These are phyloP conservation scores for Aphelenchoides avenae DNA, from an alignment of 1,140 invertebrate genomes.

Conservation along the genomic window DNA sequence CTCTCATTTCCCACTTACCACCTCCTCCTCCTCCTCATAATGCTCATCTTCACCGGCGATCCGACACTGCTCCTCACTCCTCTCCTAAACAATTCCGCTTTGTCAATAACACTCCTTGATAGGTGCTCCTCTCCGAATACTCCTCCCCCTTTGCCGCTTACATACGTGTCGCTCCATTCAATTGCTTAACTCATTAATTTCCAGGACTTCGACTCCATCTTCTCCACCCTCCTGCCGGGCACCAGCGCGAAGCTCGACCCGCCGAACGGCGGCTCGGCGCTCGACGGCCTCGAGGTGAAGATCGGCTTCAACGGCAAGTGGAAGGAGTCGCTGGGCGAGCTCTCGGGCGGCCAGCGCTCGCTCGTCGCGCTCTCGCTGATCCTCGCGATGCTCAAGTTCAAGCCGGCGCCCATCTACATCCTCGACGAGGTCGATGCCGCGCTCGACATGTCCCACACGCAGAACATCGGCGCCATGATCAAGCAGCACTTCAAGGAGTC, in stretches of 20 bases:
- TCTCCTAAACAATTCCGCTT: not conserved
- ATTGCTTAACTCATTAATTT: too few relatives aligned
- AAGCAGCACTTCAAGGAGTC: slow-evolving; percentile 87
- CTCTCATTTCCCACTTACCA: too few relatives aligned
- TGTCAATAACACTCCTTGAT: not conserved
- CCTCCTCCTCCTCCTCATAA: too few relatives aligned
- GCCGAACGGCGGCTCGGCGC: slow-evolving; percentile 64
- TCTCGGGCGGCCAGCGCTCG: slow-evolving; percentile 80
- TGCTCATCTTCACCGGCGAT: too few relatives aligned
- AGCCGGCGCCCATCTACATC: slow-evolving; percentile 96
- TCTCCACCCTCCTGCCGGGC: slow-evolving; percentile 81
- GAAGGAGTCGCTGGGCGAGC: slow-evolving; percentile 91
- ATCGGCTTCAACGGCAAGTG: slow-evolving; percentile 84
- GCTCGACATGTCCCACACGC: slow-evolving; percentile 92
- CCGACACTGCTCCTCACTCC: not conserved
- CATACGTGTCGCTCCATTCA: too few relatives aligned
- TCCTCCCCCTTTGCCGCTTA: too few relatives aligned
- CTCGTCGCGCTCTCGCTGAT: slow-evolving; percentile 92
- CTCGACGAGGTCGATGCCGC: slow-evolving; percentile 98
- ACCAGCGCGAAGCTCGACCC: slow-evolving; percentile 78
- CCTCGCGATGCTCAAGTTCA: slow-evolving; percentile 89
- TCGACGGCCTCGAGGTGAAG: slow-evolving; percentile 25
- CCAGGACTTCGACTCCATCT: slow-evolving; percentile 92
- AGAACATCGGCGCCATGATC: slow-evolving; percentile 95
- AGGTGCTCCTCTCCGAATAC: slow-evolving; percentile 1